Evolutionary conservation across 2,888 invertebrate genomes (phyloP), one percentile per base, ranked within the genome.

Genomic region (Cryptocephalus moraei): DNA sequence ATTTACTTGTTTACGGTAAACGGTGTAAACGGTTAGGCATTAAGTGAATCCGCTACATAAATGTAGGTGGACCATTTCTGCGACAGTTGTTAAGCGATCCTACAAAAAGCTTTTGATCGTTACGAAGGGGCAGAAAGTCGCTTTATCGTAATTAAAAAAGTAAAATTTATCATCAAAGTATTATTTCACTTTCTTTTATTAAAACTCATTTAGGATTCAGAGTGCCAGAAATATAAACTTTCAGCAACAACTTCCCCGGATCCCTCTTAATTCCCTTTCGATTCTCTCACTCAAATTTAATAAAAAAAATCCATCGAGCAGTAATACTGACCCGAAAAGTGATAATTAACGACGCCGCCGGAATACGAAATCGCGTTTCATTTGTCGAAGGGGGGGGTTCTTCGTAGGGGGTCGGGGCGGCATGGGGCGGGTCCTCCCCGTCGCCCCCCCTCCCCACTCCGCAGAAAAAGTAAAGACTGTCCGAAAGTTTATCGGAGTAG

Each of bases 401-500:
- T 22, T 22, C 22, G 6, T 2, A 4, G 22, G 22, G 6, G 22
- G 22, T 4, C 6, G 12, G 36, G 36, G 36, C 6, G 36, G 12
- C 36, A 11, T 2, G 36, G 6, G 36, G 36, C n/a, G 6, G 6
- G 12, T 6, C 36, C 36, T 2, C 12, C 12, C 6, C 36, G 36
- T 12, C 36, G 36, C 12, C 12, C 6, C 36, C 12, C 12, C 36
- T 9, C 9, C 34, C 34, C 34, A 9, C 34, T 9, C 36, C 36
- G 36, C n/a, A 52, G 52, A 36, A 51, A 55, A 60, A 59, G 55
- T 56, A 56, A 58, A 48, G 49, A 44, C 48, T 49, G 49, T 52
- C 50, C 49, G 47, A 53, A 53, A 53, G 49, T 54, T 54, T 50
- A 51, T 50, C 49, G 49, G 45, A 11, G 49, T 42, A 46, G 45